These are phyloP conservation scores for Laticauda laticaudata DNA, from an alignment of 2,113 vertebrate species.

Conservation along the genomic window DNA sequence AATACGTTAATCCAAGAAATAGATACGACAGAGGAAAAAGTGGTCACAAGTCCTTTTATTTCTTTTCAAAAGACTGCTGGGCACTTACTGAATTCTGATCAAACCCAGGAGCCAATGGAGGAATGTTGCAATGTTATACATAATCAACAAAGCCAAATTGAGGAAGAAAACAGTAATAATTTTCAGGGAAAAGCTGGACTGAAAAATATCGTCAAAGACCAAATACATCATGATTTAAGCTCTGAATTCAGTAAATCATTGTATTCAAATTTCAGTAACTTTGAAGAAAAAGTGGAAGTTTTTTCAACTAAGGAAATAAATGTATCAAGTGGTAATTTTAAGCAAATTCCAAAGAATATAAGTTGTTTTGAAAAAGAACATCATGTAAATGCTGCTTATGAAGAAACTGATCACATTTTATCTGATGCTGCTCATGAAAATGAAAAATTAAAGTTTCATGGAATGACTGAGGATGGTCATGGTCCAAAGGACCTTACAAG, in stretches of 20 bases:
- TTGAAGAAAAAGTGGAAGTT: slow-evolving; percentile 60
- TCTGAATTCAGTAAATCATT: slow-evolving; percentile 40
- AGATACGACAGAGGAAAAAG: slow-evolving; percentile 61
- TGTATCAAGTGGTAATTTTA: slow-evolving; percentile 48
- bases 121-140: not conserved
- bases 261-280: slow-evolving; percentile 30
- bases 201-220: slow-evolving; percentile 51
- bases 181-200: slow-evolving; percentile 39
- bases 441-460: slow-evolving; percentile 1
- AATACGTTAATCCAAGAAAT: slow-evolving; percentile 54
- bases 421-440: slow-evolving; percentile 26
- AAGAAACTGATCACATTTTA: slow-evolving; percentile 25
- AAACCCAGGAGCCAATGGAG: slow-evolving; percentile 57
- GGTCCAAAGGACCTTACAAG: slow-evolving; percentile 58
- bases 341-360: slow-evolving; percentile 44
- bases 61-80: slow-evolving; percentile 48
- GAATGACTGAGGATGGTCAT: slow-evolving; percentile 44
- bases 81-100: slow-evolving; percentile 20
- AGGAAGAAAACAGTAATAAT: slow-evolving; percentile 40
- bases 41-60: slow-evolving; percentile 16
- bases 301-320: slow-evolving; percentile 51
- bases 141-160: slow-evolving; percentile 28
- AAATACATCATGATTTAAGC: slow-evolving; percentile 12
- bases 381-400: not conserved
- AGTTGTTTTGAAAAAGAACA: slow-evolving; percentile 37